Evolutionary conservation across 2,888 invertebrate species (phyloP).

Genomic region (Sinhomidia bicolor): DNA sequence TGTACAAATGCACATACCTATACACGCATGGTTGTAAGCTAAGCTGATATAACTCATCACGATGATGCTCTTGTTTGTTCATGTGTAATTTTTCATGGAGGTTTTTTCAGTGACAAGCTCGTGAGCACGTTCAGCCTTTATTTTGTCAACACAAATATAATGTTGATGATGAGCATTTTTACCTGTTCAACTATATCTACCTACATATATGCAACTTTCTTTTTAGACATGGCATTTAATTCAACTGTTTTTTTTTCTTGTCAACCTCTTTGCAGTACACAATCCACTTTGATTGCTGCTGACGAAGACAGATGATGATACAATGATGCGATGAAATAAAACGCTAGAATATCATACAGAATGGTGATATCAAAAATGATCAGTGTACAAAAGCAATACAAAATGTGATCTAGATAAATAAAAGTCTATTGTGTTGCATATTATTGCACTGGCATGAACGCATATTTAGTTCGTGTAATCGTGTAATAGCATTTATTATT

Average conservation of each 20-base stretch:
- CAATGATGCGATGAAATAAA: constrained; percentile 32
- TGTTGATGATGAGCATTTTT: constrained; percentile 27
- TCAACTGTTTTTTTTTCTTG: background rate
- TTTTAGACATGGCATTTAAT: background rate
- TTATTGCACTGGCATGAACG: background rate
- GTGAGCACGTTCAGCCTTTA: constrained; percentile 67
- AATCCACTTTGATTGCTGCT: constrained; percentile 41
- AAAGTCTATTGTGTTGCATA: too few species aligned
- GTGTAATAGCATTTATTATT: background rate
- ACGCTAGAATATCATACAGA: background rate
- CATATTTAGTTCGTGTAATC: background rate
- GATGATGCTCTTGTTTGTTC: constrained; percentile 13
- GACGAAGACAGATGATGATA: constrained; percentile 64
- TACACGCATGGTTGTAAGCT: background rate
- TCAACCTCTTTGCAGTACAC: constrained; percentile 25
- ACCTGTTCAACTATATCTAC: constrained; percentile 1
- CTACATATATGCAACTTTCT: background rate
- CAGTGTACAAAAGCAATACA: constrained; percentile 6
- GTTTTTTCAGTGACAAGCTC: constrained; percentile 58
- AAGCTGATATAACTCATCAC: too few species aligned
- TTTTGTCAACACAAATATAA: constrained; percentile 56
- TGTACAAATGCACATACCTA: background rate
- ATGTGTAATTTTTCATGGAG: constrained; percentile 57
- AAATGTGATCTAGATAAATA: constrained; percentile 60
- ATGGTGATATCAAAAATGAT: constrained; percentile 3